Conservation (phyloP, 53 echinoderm and acorn worm genomes). For the Echinometra lucunter region DNA sequence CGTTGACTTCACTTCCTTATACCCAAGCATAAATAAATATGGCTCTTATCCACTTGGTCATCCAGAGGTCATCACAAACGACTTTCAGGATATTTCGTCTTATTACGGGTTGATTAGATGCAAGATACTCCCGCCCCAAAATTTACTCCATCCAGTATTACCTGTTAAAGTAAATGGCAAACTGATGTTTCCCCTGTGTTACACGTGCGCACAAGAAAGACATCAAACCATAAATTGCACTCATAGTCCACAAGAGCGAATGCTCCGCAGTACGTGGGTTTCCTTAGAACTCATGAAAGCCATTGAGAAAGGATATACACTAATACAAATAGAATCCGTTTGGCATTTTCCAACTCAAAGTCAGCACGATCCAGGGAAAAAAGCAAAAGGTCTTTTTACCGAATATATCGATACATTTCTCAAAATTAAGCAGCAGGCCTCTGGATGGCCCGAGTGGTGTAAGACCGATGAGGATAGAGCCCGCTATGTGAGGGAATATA, state of each 20-base stretch:
- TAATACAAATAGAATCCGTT: slow-evolving; percentile 72
- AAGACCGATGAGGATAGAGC: slow-evolving; percentile 67
- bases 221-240: slow-evolving; percentile 55
- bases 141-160: too few relatives aligned
- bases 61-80: slow-evolving; percentile 57
- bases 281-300: slow-evolving; percentile 77
- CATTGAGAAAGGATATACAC: slow-evolving; percentile 51
- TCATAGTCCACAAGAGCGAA: slow-evolving; percentile 61
- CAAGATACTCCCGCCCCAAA: too few relatives aligned
- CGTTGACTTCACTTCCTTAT: slow-evolving; percentile 76
- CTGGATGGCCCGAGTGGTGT: slow-evolving; percentile 79
- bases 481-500: slow-evolving; percentile 63
- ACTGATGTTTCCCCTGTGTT: slow-evolving; percentile 78
- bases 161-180: slow-evolving; percentile 52
- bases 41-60: slow-evolving; percentile 71
- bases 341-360: slow-evolving; percentile 70
- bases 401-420: slow-evolving; percentile 77
- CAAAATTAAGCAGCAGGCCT: slow-evolving; percentile 79
- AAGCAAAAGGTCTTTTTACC: slow-evolving; percentile 56
- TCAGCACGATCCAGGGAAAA: background rate
- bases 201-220: slow-evolving; percentile 67
- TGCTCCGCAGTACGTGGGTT: slow-evolving; percentile 76
- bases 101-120: too few relatives aligned
- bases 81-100: slow-evolving; percentile 33
- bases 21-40: slow-evolving; percentile 80